Base-by-base conservation (phyloP, 2,888 invertebrate species). In the Mythimna impura region DNA sequence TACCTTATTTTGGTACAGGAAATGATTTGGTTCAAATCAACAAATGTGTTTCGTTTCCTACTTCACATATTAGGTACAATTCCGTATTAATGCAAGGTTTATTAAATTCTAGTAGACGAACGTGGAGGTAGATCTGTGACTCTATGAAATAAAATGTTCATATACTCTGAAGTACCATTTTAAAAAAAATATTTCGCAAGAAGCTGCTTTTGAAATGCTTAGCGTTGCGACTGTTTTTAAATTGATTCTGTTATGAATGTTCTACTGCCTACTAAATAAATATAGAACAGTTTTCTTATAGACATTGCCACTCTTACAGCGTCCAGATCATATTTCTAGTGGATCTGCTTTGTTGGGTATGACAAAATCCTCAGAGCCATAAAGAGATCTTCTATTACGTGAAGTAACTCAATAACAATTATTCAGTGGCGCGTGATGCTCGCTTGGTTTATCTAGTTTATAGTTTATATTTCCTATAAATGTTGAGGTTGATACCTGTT, bases 351-450 rank as follows among this genome's bases (percentile, higher is more conserved):
- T 76, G 65, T 70, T 70, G 61, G 54, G 60, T 81, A 78, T 81
- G 81, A 66, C 82, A 70, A 81, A 72, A 82, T 73, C 52, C 54
- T 70, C 64, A 58, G 50, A 71, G 65, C 17, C 30, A 43, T 65
- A 64, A 68, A 68, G 43, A 65, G 52, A 66, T 81, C 70, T 68
- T 78, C 67, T 67, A 57, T 82, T 79, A 82, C 82, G 66, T 79
- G 66, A 76, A 73, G 66, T 81, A 76, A 79, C 52, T 71, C 47
- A 64, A 73, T 67, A 75, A 70, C 81, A 70, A 74, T 62, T 71
- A 66, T 36, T 52, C 82, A 82, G 55, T 62, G 79, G 36, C 67
- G 82, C 83, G 82, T 82, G 83, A 61, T 52, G 50, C 40, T 47
- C 52, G 52, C 47, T 55, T 50, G 30, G 66, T 55, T 40, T 47